Percentiles rank a stretch among this genome's conserved stretches.
Conservation (phyloP, 2,888 invertebrate species). For the Eristalis intricaria region DNA sequence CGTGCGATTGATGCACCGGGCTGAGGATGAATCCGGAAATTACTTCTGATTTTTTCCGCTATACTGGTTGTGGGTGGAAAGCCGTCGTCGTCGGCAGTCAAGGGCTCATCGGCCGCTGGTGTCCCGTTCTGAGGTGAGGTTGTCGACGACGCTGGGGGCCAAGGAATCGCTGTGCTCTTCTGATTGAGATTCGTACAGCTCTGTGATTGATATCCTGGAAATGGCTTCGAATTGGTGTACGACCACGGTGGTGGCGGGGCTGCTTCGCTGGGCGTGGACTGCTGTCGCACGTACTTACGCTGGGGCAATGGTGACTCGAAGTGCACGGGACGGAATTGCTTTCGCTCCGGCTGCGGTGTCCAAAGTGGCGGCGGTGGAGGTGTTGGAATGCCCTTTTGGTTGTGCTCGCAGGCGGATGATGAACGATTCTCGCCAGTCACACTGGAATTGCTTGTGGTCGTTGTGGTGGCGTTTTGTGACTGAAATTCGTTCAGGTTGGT, state of each 20-base stretch:
- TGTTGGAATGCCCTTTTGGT: slow-evolving; percentile 72
- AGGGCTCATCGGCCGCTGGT: slow-evolving; percentile 7
- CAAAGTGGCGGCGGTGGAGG: slow-evolving; percentile 86
- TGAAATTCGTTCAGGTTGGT: slow-evolving; percentile 74
- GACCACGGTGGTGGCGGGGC: slow-evolving; percentile 75
- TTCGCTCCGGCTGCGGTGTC: slow-evolving; percentile 90
- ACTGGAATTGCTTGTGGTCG: slow-evolving; percentile 79
- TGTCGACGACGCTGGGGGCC: slow-evolving; percentile 65
- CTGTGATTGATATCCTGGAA: slow-evolving; percentile 82
- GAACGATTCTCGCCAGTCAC: slow-evolving; percentile 75
- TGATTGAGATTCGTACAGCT: slow-evolving; percentile 82
- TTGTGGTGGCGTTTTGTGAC: slow-evolving; percentile 33
- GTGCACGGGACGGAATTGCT: slow-evolving; percentile 90
- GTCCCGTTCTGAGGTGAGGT: background rate
- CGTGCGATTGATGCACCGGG: background rate
- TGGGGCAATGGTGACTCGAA: slow-evolving; percentile 87
- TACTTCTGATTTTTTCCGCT: slow-evolving; percentile 80
- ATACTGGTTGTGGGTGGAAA: slow-evolving; percentile 76
- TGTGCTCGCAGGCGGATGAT: slow-evolving; percentile 50
- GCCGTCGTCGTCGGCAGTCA: slow-evolving; percentile 58
- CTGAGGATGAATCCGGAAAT: slow-evolving; percentile 55
- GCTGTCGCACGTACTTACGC: slow-evolving; percentile 79
- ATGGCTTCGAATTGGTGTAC: slow-evolving; percentile 69
- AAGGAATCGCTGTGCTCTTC: slow-evolving; percentile 78
- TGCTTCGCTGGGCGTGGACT: slow-evolving; percentile 54